Evolutionary conservation across 2,797 vertebrate genomes (phyloP).

Genomic region (Chiloscyllium punctatum): DNA sequence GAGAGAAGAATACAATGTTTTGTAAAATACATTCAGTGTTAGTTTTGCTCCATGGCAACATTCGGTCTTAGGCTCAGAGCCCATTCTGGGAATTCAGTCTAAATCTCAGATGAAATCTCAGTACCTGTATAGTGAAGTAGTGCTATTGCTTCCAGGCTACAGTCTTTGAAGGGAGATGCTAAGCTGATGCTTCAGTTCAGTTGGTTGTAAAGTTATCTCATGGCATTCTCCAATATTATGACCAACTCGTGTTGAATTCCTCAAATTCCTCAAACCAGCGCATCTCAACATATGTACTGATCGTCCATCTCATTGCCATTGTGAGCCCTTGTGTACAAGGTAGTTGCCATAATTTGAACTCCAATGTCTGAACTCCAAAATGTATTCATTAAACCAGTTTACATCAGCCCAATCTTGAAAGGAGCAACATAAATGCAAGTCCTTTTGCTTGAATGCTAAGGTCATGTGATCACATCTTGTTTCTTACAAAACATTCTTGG

Average conservation of each 20-base stretch:
- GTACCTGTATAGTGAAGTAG: not conserved
- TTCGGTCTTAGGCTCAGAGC: not conserved
- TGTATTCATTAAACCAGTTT: not conserved
- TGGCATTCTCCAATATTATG: not conserved
- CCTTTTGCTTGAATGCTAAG: not conserved
- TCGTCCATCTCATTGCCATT: not conserved
- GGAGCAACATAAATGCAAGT: not conserved
- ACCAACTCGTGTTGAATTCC: not conserved
- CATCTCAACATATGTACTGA: not conserved
- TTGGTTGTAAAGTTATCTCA: not conserved
- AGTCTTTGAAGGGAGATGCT: not conserved
- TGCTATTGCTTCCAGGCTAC: not conserved
- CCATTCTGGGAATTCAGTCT: not conserved
- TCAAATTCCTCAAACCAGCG: not conserved
- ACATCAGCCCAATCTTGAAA: not conserved
- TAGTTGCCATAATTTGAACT: not conserved
- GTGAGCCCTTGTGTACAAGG: not conserved
- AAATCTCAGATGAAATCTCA: not conserved
- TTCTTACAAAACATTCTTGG: not conserved
- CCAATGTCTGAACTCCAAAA: not conserved
- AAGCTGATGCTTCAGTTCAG: not conserved
- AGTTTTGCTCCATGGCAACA: not conserved
- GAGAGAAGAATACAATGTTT: not conserved
- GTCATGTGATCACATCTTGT: not conserved
- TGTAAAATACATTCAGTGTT: not conserved